Base-by-base conservation (phyloP, 2,888 invertebrate species). In the Lithophane leautieri region DNA sequence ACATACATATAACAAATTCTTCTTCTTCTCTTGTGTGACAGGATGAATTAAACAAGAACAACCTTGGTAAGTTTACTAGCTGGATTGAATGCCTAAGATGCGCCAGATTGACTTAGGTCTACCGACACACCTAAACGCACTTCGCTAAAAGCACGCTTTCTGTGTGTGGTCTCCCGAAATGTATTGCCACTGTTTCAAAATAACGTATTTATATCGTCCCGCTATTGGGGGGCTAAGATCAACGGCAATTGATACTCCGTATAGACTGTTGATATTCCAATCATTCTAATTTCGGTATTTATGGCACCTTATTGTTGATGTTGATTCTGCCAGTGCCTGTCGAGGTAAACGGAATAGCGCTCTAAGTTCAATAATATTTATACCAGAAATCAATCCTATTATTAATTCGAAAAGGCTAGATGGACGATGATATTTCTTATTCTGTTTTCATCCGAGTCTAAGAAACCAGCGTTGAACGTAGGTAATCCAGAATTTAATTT, bases 401-500 rank as follows among this genome's bases (percentile, higher is more conserved):
- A 28, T 42, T 9, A 34, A 42, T 62, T 56, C 12, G 0, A 42
- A 56, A 72, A 50, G 4, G 3, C 8, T 54, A 14, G 12, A 14
- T 0, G 8, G 1, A 28, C 1, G 4, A n/a, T 47, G 0, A 19
- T 42, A 50, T 58, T 52, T 63, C 2, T 50, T 52, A 40, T 28
- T 62, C 66, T 47, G 11, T 42, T 66, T 66, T 16, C n/a, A 25
- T 61, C n/a, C 2, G 50, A 75, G 25, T 56, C 22, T 62, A 19
- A 52, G 16, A 50, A 44, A 19, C 12, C 34, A 62, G 9, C 56
- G 19, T 68, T 61, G 22, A 65, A 62, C 60, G 42, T 54, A 62
- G 60, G 25, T 67, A 58, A 56, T 34, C 42, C 22, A 58, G 47
- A 71, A 52, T 72, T 65, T 65, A 60, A 68, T 65, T 82, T 70